phyloP scores from a whole-genome alignment of 2,797 vertebrate genomes.

The Epinephelus coioides region DNA sequence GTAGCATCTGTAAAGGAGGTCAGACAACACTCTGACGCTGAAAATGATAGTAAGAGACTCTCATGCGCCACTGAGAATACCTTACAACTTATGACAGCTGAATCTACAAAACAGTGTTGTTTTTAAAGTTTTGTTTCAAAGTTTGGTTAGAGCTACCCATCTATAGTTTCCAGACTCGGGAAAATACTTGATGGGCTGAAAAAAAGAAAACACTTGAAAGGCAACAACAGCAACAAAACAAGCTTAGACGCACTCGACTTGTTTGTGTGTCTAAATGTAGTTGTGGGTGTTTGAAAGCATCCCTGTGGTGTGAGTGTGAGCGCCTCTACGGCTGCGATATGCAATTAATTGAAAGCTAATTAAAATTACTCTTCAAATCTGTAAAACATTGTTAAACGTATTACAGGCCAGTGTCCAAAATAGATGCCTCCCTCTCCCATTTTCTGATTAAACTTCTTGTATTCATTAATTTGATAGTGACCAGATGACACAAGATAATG shows the following conservation, averaged over 20 bases:
- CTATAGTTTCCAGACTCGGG: constrained; percentile 11
- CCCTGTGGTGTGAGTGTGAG: neutral
- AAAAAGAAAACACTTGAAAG: constrained; percentile 37
- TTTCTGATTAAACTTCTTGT: constrained; percentile 69
- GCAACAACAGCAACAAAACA: constrained; percentile 34
- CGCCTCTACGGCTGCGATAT: constrained; percentile 31
- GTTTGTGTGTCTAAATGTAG: neutral
- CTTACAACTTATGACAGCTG: constrained; percentile 13
- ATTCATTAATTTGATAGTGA: constrained; percentile 64
- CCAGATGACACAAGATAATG: constrained; percentile 66
- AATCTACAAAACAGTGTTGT: constrained; percentile 19
- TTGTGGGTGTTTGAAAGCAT: constrained; percentile 1
- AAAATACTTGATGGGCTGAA: constrained; percentile 22
- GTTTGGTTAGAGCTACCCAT: constrained; percentile 8
- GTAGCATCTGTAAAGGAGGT: constrained; percentile 26
- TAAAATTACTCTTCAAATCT: constrained; percentile 65
- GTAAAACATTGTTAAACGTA: constrained; percentile 54
- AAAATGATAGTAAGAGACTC: constrained; percentile 25
- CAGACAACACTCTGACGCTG: constrained; percentile 12
- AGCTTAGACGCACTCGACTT: neutral
- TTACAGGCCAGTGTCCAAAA: constrained; percentile 53
- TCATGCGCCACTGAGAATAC: constrained; percentile 2
- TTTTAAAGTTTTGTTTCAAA: constrained; percentile 25
- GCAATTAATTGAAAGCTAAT: constrained; percentile 73
- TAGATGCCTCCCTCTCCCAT: constrained; percentile 28